Conservation (phyloP, 2,797 vertebrate species). For the Antennarius maculatus region DNA sequence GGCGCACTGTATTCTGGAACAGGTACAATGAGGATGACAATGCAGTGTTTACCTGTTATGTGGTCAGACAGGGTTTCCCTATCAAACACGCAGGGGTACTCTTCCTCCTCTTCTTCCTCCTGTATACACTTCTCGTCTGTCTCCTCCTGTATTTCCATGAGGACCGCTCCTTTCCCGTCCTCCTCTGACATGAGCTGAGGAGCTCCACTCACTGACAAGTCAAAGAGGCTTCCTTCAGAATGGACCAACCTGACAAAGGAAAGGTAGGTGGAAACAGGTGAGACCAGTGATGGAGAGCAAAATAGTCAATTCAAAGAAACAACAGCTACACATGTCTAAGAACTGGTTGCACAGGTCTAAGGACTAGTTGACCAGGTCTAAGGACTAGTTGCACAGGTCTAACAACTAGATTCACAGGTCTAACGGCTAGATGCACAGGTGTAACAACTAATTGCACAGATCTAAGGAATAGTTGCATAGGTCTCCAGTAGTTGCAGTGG, state of each 20-base stretch:
- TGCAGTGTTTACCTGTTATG: slow-evolving; percentile 76
- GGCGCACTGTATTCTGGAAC: no score
- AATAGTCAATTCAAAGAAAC: no score
- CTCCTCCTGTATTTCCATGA: slow-evolving; percentile 31
- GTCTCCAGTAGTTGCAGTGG: no score
- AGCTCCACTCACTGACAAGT: slow-evolving; percentile 86
- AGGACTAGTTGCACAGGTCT: background rate
- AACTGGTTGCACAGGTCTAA: background rate
- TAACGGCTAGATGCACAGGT: background rate
- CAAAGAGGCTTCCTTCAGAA: slow-evolving; percentile 91
- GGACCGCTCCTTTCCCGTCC: background rate
- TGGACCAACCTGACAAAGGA: slow-evolving; percentile 87
- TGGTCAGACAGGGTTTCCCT: slow-evolving; percentile 64
- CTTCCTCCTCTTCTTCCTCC: slow-evolving; percentile 43
- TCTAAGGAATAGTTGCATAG: no score
- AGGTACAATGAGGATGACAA: background rate
- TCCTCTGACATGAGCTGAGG: slow-evolving; percentile 43
- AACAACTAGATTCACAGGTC: background rate
- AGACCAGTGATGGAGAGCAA: background rate
- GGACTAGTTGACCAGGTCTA: background rate
- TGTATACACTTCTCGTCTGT: slow-evolving; percentile 26
- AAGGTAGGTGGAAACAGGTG: background rate
- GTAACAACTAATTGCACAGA: background rate
- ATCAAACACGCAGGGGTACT: slow-evolving; percentile 48
- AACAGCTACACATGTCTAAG: background rate